Conservation (phyloP, 2,113 vertebrate genomes). For the Nerophis ophidion region DNA sequence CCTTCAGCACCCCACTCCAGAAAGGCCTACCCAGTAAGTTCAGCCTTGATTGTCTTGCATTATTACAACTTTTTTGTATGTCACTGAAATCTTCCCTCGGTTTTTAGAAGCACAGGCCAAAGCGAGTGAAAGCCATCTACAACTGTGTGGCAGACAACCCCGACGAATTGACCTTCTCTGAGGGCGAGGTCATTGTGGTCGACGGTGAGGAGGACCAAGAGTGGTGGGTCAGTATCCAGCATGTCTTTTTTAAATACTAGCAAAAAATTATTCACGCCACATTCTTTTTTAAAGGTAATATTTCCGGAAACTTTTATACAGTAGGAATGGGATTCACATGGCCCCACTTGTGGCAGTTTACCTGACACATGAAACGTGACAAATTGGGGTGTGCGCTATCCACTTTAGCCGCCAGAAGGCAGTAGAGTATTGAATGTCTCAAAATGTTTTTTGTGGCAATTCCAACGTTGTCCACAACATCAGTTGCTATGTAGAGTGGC, state of each 20-base stretch:
- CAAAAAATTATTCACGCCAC: neutral
- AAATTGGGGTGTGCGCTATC: too few relatives aligned
- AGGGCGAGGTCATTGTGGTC: conserved; percentile 94
- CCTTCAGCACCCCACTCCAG: conserved; percentile 87
- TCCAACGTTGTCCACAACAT: too few relatives aligned
- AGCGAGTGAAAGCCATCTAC: conserved; percentile 94
- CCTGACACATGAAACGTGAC: too few relatives aligned
- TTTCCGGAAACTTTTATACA: too few relatives aligned
- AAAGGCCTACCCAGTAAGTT: conserved; percentile 84
- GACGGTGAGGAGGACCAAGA: conserved; percentile 98
- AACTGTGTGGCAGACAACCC: conserved; percentile 96
- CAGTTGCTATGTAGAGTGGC: too few relatives aligned
- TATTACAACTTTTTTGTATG: neutral
- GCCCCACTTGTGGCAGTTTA: too few relatives aligned
- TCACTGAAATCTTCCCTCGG: neutral
- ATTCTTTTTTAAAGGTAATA: too few relatives aligned
- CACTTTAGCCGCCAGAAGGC: too few relatives aligned
- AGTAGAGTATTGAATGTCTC: too few relatives aligned
- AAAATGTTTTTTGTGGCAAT: too few relatives aligned
- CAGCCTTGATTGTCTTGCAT: conserved; percentile 1
- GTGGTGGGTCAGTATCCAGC: conserved; percentile 91
- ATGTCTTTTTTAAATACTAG: neutral
- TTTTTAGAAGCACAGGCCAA: conserved; percentile 84
- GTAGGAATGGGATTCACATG: too few relatives aligned
- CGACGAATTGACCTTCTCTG: conserved; percentile 93